These are phyloP conservation scores for Aurelia sp. DNA, from an alignment of 30 jellyfish, hydroid and myxozoan genomes.

Conservation along the genomic window DNA sequence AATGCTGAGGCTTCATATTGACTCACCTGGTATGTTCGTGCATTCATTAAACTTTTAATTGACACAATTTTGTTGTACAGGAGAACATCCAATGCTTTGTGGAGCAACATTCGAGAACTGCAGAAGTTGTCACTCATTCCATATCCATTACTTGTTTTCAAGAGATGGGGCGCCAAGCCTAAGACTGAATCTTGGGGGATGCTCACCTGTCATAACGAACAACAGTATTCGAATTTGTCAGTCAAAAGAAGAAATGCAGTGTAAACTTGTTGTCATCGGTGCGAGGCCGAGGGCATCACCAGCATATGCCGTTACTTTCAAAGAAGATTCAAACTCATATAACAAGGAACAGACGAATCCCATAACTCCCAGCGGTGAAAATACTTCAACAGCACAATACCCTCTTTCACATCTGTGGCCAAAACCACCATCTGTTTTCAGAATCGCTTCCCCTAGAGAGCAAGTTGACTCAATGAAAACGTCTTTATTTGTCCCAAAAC, in stretches of 20 bases:
- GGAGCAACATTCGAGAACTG: conserved; percentile 47
- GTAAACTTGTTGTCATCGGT: conserved; percentile 29
- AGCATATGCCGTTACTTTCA: conserved; percentile 33
- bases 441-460: no score
- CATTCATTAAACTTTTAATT: no score
- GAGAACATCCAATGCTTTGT: conserved; percentile 1
- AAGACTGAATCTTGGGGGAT: conserved; percentile 56
- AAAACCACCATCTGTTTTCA: no score
- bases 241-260: conserved; percentile 25
- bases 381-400: no score
- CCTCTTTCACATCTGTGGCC: no score
- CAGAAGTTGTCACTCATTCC: conserved; percentile 15
- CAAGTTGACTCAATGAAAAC: no score
- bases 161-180: conserved; percentile 15
- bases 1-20: no score
- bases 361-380: no score
- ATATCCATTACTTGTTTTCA: conserved; percentile 44
- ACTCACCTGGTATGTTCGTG: no score
- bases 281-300: conserved; percentile 66
- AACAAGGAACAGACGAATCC: no score
- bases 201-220: conserved; percentile 31
- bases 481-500: no score
- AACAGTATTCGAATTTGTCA: conserved; percentile 43
- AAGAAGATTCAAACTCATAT: background rate
- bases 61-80: background rate